These are phyloP conservation scores for Pocota personata DNA, from an alignment of 2,888 invertebrate species.

Conservation along the genomic window DNA sequence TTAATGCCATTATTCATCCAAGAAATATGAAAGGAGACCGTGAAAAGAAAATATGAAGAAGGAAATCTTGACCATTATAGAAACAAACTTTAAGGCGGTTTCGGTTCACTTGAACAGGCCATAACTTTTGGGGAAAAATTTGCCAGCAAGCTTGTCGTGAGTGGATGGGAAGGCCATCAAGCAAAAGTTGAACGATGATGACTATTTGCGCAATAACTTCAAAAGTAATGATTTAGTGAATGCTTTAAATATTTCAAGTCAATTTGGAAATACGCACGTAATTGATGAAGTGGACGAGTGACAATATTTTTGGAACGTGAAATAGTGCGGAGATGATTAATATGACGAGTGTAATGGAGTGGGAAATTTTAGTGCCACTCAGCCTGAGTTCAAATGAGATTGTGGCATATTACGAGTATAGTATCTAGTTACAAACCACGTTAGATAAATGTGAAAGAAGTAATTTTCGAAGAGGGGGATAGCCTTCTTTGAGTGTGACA, in stretches of 20 bases:
- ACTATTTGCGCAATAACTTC: neutral
- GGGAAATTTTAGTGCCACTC: neutral
- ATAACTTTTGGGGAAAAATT: conserved; percentile 4
- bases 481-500: too few relatives aligned
- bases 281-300: neutral
- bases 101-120: neutral
- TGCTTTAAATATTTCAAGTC: conserved; percentile 2
- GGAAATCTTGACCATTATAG: conserved; percentile 41
- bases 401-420: neutral
- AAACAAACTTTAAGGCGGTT: conserved; percentile 30
- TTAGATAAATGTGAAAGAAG: too few relatives aligned
- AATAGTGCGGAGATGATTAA: neutral
- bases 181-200: conserved; percentile 27
- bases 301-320: neutral
- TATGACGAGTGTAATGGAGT: neutral
- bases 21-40: conserved; percentile 3
- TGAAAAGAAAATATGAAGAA: neutral
- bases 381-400: neutral
- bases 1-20: conserved; percentile 41
- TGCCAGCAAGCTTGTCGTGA: neutral
- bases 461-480: too few relatives aligned
- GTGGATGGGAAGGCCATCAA: neutral
- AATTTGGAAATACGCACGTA: neutral
- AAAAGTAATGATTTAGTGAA: conserved; percentile 3
- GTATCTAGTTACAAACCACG: too few relatives aligned